A percentile compares a stretch with the other conserved stretches of the same genome.
phyloP scores from a whole-genome alignment of 2,888 invertebrate genomes.

The Yponomeuta cagnagella region DNA sequence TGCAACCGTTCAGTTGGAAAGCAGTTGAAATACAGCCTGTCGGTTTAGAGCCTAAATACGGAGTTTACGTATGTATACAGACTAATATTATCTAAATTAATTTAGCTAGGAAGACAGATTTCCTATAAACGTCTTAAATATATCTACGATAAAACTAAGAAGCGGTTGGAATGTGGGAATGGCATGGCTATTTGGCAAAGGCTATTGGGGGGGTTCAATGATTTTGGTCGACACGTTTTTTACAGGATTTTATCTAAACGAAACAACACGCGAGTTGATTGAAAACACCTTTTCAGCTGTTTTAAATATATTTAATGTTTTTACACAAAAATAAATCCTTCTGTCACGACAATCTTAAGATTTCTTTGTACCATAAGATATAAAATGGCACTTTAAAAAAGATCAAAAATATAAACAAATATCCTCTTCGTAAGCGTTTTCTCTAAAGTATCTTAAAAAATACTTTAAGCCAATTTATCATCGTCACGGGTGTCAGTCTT shows the following conservation, averaged over 20 bases:
- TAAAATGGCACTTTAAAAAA: constrained; percentile 22
- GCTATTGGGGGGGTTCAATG: constrained; percentile 15
- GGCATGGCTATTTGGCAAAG: constrained; percentile 14
- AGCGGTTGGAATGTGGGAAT: constrained; percentile 36
- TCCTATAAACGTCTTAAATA: constrained; percentile 23
- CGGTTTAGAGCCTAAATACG: no score
- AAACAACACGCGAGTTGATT: constrained; percentile 2
- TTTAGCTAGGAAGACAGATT: constrained; percentile 52
- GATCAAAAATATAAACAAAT: constrained; percentile 24
- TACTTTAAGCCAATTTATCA: not conserved
- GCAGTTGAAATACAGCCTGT: no score
- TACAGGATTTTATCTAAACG: not conserved
- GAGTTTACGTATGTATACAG: not conserved
- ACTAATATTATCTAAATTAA: constrained; percentile 19
- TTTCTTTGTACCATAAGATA: constrained; percentile 17
- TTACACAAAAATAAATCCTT: not conserved
- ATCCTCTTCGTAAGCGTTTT: constrained; percentile 19
- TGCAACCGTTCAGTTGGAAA: no score
- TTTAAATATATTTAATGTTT: constrained; percentile 3
- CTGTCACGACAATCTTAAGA: not conserved
- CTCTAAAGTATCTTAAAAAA: not conserved
- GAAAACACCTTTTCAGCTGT: constrained; percentile 9
- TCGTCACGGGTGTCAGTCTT: constrained; percentile 13
- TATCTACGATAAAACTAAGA: constrained; percentile 4
- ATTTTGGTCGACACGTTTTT: constrained; percentile 21